A percentile compares a stretch with the other conserved stretches of the same genome.
Conservation (phyloP, 2,888 invertebrate species). For the Neoaliturus tenellus region DNA sequence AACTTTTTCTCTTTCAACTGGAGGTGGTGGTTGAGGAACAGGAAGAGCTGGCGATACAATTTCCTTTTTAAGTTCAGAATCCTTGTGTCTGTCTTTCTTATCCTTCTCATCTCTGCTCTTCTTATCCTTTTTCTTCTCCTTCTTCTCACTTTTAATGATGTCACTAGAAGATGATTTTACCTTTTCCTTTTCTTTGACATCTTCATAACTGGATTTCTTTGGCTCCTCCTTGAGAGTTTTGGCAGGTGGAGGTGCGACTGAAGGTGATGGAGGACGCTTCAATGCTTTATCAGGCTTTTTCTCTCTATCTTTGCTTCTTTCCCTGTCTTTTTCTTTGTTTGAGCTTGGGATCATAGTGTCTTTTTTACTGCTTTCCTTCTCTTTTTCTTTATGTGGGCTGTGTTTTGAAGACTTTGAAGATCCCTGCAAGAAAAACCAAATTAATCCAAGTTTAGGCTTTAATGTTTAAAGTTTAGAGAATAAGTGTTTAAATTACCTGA, state of each 20-base stretch:
- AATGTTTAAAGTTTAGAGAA: too few relatives aligned
- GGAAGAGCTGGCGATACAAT: constrained; percentile 1
- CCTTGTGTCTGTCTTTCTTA: constrained; percentile 74
- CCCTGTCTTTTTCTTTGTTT: constrained; percentile 76
- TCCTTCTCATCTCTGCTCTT: constrained; percentile 75
- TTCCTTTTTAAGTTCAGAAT: constrained; percentile 72
- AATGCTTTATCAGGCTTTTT: constrained; percentile 69
- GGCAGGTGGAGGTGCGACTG: constrained; percentile 59
- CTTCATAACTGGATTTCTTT: constrained; percentile 61
- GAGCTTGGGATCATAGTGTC: constrained; percentile 71
- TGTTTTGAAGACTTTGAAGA: constrained; percentile 71
- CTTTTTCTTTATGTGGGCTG: constrained; percentile 76
- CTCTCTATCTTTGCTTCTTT: constrained; percentile 77
- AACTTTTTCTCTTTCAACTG: constrained; percentile 69
- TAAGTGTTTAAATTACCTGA: too few relatives aligned
- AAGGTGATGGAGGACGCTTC: constrained; percentile 61
- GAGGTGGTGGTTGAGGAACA: constrained; percentile 65
- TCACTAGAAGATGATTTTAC: constrained; percentile 43
- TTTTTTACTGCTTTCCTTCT: constrained; percentile 72
- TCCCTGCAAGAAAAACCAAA: constrained; percentile 47
- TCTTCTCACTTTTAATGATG: constrained; percentile 71
- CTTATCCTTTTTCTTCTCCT: constrained; percentile 76
- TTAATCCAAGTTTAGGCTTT: too few relatives aligned
- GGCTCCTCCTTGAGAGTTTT: constrained; percentile 71
- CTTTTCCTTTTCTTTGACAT: constrained; percentile 30